phyloP scores from a whole-genome alignment of 1,140 invertebrate genomes.

The Brachionus koreanus region DNA sequence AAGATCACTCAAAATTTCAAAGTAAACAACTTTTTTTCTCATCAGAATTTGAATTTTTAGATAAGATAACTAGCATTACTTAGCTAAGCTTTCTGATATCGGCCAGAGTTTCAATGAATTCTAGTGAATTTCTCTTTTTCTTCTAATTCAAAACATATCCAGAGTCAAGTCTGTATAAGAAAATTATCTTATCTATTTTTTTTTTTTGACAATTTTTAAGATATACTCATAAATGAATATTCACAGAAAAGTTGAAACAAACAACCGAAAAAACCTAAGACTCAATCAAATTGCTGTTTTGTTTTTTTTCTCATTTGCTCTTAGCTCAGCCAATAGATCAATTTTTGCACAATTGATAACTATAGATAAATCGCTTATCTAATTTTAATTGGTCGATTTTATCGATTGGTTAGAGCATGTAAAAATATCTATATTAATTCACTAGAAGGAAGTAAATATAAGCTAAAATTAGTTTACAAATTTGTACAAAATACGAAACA shows the following conservation, averaged over 20 bases:
- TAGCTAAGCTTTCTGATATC: neutral
- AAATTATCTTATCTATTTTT: neutral
- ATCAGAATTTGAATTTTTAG: constrained; percentile 4
- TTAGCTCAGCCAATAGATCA: constrained; percentile 11
- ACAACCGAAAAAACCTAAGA: neutral
- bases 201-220: neutral
- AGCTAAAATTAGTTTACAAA: constrained; percentile 15
- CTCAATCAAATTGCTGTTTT: neutral
- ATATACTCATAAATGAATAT: neutral
- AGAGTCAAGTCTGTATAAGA: neutral
- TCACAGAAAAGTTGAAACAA: neutral
- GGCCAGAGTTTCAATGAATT: neutral
- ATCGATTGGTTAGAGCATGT: neutral
- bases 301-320: neutral
- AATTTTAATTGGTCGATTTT: neutral
- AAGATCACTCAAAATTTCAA: constrained; percentile 5
- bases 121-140: neutral
- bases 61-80: constrained; percentile 18
- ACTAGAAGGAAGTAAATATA: constrained; percentile 13
- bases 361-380: neutral
- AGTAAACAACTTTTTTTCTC: neutral
- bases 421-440: neutral
- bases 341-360: neutral
- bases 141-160: neutral
- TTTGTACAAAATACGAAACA: neutral